A percentile compares a stretch with the other conserved stretches of the same genome.
phyloP scores from a whole-genome alignment of 2,113 vertebrate species.

The Serinus canaria region DNA sequence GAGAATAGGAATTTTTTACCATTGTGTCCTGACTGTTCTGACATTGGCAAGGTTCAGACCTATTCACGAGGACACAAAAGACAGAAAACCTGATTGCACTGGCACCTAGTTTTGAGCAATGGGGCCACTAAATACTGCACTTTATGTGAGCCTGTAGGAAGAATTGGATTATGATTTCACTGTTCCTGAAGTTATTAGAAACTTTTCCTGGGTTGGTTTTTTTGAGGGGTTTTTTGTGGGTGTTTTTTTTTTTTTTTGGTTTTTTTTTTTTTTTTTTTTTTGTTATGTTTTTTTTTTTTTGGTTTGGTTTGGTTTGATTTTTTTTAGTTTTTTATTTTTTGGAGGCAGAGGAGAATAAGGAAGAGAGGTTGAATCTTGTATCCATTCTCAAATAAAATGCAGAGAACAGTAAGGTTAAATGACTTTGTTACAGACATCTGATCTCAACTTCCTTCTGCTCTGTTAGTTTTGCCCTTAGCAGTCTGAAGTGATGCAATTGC shows the following conservation, averaged over 20 bases:
- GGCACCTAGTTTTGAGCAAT: neutral
- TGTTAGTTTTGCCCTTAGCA: neutral
- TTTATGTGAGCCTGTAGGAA: neutral
- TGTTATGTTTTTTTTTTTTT: too few species aligned
- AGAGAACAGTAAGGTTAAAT: neutral
- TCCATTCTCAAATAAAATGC: neutral
- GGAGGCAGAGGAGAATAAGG: neutral
- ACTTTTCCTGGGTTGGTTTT: neutral
- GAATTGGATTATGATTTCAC: neutral
- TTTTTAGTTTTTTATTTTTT: neutral
- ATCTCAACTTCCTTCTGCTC: neutral
- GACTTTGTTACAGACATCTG: neutral
- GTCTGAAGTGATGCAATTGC: neutral
- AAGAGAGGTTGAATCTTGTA: neutral
- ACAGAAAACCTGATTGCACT: slow-evolving; percentile 17
- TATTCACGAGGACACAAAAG: slow-evolving; percentile 43
- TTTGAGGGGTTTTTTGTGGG: rapidly evolving
- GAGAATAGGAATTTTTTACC: slow-evolving; percentile 1
- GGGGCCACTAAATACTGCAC: neutral
- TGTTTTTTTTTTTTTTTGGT: neutral
- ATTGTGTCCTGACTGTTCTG: slow-evolving; percentile 12
- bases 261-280: neutral
- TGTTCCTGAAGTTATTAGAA: neutral
- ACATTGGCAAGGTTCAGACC: neutral
- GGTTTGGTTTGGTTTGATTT: too few species aligned